Conservation (phyloP, 2,113 vertebrate species). For the Pandion haliaetus region DNA sequence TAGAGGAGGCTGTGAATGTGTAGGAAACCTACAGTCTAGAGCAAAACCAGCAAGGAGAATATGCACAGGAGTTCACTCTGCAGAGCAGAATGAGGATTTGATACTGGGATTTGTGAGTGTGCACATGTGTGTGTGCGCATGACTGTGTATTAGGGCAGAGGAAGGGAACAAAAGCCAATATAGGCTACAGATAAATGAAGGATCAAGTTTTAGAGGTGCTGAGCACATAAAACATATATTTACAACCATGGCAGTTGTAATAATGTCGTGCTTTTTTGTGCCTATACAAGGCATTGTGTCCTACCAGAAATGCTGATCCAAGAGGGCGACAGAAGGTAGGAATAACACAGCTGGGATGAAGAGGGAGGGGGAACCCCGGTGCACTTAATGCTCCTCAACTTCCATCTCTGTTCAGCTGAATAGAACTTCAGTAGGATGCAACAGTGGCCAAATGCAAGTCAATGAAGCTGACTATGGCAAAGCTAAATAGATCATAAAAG, state of each 20-base stretch:
- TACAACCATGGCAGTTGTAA: neutral
- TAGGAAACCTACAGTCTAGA: neutral
- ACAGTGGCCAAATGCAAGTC: neutral
- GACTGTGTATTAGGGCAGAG: neutral
- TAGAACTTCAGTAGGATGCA: neutral
- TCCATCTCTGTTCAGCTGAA: neutral
- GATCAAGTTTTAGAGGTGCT: neutral
- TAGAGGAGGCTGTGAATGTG: neutral
- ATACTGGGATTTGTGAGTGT: neutral
- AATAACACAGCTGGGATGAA: neutral
- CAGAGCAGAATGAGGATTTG: neutral
- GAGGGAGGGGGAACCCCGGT: neutral
- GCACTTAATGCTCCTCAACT: neutral
- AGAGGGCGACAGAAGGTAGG: neutral
- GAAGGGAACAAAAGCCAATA: neutral
- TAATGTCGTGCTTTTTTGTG: neutral
- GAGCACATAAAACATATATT: neutral
- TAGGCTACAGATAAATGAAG: neutral
- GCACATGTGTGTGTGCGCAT: fast-evolving
- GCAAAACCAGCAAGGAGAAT: neutral
- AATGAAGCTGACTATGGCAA: neutral
- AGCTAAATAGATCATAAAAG: neutral
- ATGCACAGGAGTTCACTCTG: neutral
- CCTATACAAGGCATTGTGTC: neutral
- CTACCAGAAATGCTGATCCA: neutral